Percentiles rank a stretch among this genome's conserved stretches.
Conservation (phyloP, 1,140 invertebrate genomes). For the Trachymyrmex septentrionalis region DNA sequence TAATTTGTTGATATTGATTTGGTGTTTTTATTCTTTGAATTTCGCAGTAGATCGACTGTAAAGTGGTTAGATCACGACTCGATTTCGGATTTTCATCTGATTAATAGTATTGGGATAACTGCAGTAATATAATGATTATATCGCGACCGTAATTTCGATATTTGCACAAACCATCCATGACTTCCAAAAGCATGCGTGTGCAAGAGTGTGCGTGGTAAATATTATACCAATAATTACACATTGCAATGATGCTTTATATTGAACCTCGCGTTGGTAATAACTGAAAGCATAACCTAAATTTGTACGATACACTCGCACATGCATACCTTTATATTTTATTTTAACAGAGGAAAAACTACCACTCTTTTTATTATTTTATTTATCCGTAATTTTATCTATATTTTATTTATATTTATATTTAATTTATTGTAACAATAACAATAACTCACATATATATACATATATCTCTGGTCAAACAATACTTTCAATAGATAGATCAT, state of each 20-base stretch:
- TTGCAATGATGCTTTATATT: constrained; percentile 43
- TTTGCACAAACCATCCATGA: constrained; percentile 40
- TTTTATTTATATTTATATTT: constrained; percentile 7
- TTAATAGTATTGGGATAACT: constrained; percentile 49
- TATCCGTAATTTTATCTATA: constrained; percentile 3
- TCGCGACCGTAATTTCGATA: constrained; percentile 49
- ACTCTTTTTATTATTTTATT: background rate
- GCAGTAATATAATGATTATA: constrained; percentile 45
- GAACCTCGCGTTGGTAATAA: constrained; percentile 32
- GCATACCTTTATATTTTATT: constrained; percentile 26
- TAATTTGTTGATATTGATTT: background rate
- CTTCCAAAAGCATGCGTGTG: constrained; percentile 21
- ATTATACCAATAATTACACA: constrained; percentile 56
- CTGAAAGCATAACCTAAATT: constrained; percentile 35
- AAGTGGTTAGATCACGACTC: constrained; percentile 25
- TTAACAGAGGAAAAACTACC: background rate
- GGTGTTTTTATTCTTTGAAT: constrained; percentile 23
- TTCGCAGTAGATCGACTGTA: background rate
- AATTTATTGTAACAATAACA: background rate
- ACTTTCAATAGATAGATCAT: background rate
- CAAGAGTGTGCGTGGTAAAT: background rate
- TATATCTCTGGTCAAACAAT: background rate
- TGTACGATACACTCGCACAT: background rate
- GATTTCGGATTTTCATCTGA: constrained; percentile 41
- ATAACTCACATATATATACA: background rate